These are phyloP conservation scores for Ormyrus rosae DNA, from an alignment of 2,888 invertebrate genomes.

Conservation along the genomic window DNA sequence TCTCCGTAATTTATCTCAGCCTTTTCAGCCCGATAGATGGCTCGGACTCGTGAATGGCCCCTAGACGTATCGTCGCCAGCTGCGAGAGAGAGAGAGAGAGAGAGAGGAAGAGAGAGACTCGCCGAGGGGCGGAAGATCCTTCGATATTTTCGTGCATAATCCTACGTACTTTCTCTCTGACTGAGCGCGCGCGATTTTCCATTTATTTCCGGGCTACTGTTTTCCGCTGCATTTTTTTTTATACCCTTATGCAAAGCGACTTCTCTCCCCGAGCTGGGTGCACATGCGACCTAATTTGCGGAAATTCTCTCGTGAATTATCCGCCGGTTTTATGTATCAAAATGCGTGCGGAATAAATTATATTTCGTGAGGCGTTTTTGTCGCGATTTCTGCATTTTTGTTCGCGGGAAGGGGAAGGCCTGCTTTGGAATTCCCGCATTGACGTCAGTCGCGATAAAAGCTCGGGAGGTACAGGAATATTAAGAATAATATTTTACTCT, in stretches of 20 bases:
- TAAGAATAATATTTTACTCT: too few species aligned
- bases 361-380: background rate
- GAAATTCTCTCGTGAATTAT: background rate
- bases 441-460: too few species aligned
- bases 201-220: constrained; percentile 8
- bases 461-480: too few species aligned
- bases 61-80: constrained; percentile 46
- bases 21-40: constrained; percentile 1
- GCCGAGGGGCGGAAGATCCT: background rate
- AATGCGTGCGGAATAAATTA: too few species aligned
- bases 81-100: background rate
- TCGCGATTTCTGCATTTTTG: too few species aligned
- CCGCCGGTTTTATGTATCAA: background rate
- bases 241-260: too few species aligned
- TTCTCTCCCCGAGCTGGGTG: too few species aligned
- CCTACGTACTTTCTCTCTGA: background rate
- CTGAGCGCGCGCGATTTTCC: constrained; percentile 7
- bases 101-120: too few species aligned
- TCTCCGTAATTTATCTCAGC: constrained; percentile 21
- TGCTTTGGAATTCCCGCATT: too few species aligned
- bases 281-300: too few species aligned
- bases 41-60: background rate
- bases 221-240: background rate
- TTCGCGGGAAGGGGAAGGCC: too few species aligned
- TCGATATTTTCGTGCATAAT: constrained; percentile 36